phyloP scores from a whole-genome alignment of 2,797 vertebrate genomes.

The Poeciliopsis gracilis region DNA sequence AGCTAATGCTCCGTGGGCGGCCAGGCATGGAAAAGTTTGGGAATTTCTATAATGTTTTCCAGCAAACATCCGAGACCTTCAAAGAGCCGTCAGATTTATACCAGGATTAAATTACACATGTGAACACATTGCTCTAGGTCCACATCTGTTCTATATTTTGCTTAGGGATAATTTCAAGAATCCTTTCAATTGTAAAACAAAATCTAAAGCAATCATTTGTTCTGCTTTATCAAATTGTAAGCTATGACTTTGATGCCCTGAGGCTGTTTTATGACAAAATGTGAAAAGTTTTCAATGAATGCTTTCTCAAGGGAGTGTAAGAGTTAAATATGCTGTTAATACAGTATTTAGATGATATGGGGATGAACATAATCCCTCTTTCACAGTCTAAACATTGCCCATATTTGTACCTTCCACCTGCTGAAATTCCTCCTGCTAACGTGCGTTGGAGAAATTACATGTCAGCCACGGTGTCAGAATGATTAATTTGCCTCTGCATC shows the following conservation, averaged over 20 bases:
- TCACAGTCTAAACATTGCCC: slow-evolving; percentile 43
- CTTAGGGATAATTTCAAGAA: not conserved
- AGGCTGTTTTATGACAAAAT: not conserved
- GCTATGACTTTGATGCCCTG: not conserved
- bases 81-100: not conserved
- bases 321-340: slow-evolving; percentile 38
- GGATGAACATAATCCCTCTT: slow-evolving; percentile 3
- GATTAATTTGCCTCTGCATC: slow-evolving; percentile 77
- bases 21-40: too few species aligned
- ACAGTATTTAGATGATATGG: slow-evolving; percentile 23
- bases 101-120: not conserved
- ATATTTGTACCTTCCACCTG: slow-evolving; percentile 49
- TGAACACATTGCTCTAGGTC: not conserved
- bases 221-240: not conserved
- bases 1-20: too few species aligned
- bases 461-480: slow-evolving; percentile 68
- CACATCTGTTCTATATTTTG: not conserved
- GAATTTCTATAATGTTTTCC: not conserved
- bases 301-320: not conserved
- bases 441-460: slow-evolving; percentile 67
- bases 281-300: not conserved
- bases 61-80: not conserved
- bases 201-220: not conserved
- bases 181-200: not conserved
- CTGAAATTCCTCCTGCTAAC: slow-evolving; percentile 50